phyloP scores from a whole-genome alignment of 2,113 vertebrate species.

The Loxodonta africana region DNA sequence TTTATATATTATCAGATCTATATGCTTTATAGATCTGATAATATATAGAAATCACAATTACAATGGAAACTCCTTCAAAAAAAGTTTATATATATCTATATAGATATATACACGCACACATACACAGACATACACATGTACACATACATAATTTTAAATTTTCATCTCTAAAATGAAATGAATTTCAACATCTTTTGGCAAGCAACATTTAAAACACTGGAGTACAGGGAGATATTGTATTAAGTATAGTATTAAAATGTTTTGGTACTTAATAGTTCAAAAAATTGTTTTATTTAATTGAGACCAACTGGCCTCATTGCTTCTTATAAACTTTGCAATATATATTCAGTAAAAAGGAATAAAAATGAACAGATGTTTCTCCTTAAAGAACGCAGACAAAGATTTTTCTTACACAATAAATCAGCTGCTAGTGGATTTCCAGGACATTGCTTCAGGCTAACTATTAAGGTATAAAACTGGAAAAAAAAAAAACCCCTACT shows the following conservation, averaged over 20 bases:
- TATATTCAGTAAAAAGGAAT: constrained; percentile 90
- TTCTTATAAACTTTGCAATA: constrained; percentile 91
- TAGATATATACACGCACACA: not conserved
- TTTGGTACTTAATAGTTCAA: constrained; percentile 87
- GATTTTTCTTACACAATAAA: constrained; percentile 93
- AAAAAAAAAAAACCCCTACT: constrained; percentile 77
- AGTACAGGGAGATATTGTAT: constrained; percentile 85
- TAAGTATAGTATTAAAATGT: constrained; percentile 84
- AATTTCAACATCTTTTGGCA: constrained; percentile 82
- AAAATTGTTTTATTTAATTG: constrained; percentile 88
- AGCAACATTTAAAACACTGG: constrained; percentile 85
- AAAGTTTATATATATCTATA: not conserved
- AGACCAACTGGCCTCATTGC: constrained; percentile 92
- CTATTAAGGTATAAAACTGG: constrained; percentile 85
- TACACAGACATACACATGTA: not conserved
- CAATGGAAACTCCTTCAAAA: not conserved
- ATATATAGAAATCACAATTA: not conserved
- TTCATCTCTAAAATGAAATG: constrained; percentile 80
- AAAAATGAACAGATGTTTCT: constrained; percentile 92
- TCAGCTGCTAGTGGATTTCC: constrained; percentile 89
- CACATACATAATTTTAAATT: constrained; percentile 48
- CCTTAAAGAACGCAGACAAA: constrained; percentile 91
- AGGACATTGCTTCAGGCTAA: constrained; percentile 87
- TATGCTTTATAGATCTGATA: not conserved
- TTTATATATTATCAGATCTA: not conserved